These are phyloP conservation scores for Hapalemur alaotrensis DNA, from an alignment of 2,797 vertebrate species.

Conservation along the genomic window DNA sequence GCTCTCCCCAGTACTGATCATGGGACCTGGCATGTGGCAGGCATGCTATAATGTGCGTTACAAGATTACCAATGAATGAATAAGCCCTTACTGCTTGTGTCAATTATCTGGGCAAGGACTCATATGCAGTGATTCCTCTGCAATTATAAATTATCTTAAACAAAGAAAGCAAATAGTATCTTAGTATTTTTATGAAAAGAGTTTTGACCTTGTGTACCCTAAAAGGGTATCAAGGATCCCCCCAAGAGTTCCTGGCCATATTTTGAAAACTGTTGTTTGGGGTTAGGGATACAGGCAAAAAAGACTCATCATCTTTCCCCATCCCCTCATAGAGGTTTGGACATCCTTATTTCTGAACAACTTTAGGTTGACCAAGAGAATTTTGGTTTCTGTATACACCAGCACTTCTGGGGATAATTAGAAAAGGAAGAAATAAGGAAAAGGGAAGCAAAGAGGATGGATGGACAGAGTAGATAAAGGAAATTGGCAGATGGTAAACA, in stretches of 20 bases:
- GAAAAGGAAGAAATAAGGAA: neutral
- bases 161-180: neutral
- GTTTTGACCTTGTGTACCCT: neutral
- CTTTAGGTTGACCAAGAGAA: neutral
- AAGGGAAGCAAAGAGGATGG: neutral
- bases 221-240: neutral
- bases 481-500: neutral
- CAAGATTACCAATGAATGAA: neutral
- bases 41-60: neutral
- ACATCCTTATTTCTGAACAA: neutral
- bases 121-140: neutral
- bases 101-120: neutral
- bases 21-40: neutral
- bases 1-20: neutral
- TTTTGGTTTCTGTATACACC: neutral
- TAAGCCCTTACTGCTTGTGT: neutral
- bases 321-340: neutral
- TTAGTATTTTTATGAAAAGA: neutral
- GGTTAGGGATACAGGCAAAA: neutral
- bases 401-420: neutral
- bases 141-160: neutral
- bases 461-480: neutral
- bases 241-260: neutral
- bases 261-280: neutral
- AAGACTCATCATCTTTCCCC: neutral